Evolutionary conservation across 1,140 invertebrate species (phyloP).

Genomic region (Calycopis cecrops): DNA sequence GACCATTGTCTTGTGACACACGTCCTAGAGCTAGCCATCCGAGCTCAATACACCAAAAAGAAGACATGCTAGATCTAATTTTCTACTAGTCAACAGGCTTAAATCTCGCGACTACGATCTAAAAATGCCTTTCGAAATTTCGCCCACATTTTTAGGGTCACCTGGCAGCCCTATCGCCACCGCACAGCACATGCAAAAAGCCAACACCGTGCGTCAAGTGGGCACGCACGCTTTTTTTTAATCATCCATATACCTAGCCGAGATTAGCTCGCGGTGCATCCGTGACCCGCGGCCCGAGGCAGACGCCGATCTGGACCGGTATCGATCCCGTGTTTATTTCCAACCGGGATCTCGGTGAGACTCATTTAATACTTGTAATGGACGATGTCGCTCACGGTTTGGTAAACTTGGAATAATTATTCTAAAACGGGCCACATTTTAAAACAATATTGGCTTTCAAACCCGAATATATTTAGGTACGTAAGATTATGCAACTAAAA

Average conservation of each 20-base stretch:
- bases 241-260: conserved; percentile 40
- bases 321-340: conserved; percentile 62
- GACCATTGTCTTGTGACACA: no score
- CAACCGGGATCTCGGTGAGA: conserved; percentile 39
- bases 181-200: conserved; percentile 67
- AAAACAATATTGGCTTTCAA: no score
- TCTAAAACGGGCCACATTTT: no score
- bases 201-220: conserved; percentile 66
- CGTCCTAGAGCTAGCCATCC: no score
- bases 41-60: no score
- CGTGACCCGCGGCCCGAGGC: conserved; percentile 28
- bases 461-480: no score
- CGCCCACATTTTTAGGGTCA: not conserved
- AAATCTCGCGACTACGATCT: no score
- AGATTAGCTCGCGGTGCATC: conserved; percentile 33
- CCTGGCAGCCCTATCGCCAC: conserved; percentile 51
- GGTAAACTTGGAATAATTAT: conserved; percentile 26
- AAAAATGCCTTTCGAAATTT: not conserved
- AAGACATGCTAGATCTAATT: no score
- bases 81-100: no score
- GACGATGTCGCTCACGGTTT: not conserved
- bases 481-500: no score
- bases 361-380: conserved; percentile 49
- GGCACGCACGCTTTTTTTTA: conserved; percentile 65
- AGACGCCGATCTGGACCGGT: conserved; percentile 27